These are phyloP conservation scores for Marasmarcha lunaedactyla DNA, from an alignment of 2,888 invertebrate species.

Conservation along the genomic window DNA sequence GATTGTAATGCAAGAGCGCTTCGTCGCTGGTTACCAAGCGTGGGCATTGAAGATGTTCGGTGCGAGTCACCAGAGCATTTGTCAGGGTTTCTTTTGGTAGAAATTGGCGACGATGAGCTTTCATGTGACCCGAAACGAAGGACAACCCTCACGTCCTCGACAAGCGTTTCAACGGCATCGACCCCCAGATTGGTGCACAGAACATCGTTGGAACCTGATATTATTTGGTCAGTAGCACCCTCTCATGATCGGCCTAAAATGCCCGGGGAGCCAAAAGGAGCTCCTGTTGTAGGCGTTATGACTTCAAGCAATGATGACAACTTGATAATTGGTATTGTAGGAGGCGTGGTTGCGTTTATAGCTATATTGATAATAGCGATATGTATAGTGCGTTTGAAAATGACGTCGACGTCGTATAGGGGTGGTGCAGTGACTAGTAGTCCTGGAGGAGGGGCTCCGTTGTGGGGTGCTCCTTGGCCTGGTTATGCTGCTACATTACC, in stretches of 20 bases:
- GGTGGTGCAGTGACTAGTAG: constrained; percentile 76
- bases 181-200: constrained; percentile 69
- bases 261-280: constrained; percentile 71
- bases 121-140: constrained; percentile 78
- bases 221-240: constrained; percentile 90
- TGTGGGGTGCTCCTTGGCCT: constrained; percentile 67
- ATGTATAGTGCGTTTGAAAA: constrained; percentile 83
- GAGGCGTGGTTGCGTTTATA: constrained; percentile 92
- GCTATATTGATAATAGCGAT: constrained; percentile 89
- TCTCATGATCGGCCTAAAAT: constrained; percentile 71
- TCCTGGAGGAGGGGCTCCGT: constrained; percentile 71
- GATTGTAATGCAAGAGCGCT: constrained; percentile 87
- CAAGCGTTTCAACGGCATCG: constrained; percentile 51
- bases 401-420: constrained; percentile 76
- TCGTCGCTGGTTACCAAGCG: constrained; percentile 80
- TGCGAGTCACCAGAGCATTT: constrained; percentile 81
- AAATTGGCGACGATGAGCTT: constrained; percentile 84
- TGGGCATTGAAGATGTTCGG: constrained; percentile 71
- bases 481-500: constrained; percentile 73
- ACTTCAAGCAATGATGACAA: constrained; percentile 88
- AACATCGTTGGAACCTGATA: constrained; percentile 83
- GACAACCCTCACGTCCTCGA: constrained; percentile 49
- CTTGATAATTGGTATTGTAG: constrained; percentile 94
- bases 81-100: constrained; percentile 75
- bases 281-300: constrained; percentile 64